Percentiles rank a stretch among this genome's conserved stretches.
Conservation (phyloP, 2,113 vertebrate genomes). For the Podocnemis expansa region DNA sequence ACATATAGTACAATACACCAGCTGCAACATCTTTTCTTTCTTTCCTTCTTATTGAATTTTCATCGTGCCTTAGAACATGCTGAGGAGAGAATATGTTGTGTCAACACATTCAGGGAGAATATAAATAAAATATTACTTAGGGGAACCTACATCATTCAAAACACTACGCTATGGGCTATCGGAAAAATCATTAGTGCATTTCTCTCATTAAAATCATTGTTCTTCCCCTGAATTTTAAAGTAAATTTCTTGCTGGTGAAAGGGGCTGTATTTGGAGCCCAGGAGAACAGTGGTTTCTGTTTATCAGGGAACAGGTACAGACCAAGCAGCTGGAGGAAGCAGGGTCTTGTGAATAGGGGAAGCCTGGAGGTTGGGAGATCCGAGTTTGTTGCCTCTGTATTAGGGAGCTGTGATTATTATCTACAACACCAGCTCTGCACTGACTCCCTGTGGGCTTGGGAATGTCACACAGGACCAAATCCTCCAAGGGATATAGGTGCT, state of each 20-base stretch:
- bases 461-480: not conserved
- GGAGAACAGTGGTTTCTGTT: not conserved
- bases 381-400: not conserved
- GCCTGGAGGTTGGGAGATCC: not conserved
- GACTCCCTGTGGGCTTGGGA: not conserved
- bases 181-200: not conserved
- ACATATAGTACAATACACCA: not conserved
- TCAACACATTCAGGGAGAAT: not conserved
- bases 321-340: not conserved
- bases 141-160: not conserved
- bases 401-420: too few species aligned
- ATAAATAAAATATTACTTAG: slow-evolving; percentile 11
- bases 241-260: not conserved
- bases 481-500: not conserved
- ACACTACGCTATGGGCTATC: not conserved
- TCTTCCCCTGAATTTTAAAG: not conserved
- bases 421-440: not conserved
- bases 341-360: not conserved
- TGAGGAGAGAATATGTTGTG: not conserved
- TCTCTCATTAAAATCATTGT: not conserved
- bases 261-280: not conserved
- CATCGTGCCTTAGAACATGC: not conserved
- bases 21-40: not conserved
- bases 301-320: not conserved
- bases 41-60: fast-evolving